These are phyloP conservation scores for Hartigia nigra DNA, from an alignment of 2,888 invertebrate species.

Conservation along the genomic window DNA sequence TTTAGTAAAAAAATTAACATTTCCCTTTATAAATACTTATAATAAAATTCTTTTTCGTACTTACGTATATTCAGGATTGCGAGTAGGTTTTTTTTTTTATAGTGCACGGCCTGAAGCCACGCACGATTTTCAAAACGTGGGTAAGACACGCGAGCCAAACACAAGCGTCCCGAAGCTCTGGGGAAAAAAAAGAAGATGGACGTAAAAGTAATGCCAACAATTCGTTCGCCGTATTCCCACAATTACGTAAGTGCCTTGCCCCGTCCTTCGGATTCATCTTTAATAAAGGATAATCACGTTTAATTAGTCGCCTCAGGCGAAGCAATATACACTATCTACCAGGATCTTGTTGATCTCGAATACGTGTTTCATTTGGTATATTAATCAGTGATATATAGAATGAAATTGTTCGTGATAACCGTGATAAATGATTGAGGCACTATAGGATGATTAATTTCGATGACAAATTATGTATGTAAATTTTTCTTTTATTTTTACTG, in stretches of 20 bases:
- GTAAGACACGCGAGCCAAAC: background rate
- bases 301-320: constrained; percentile 51
- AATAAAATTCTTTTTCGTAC: background rate
- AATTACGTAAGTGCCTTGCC: constrained; percentile 52
- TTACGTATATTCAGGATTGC: background rate
- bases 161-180: background rate
- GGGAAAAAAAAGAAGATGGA: background rate
- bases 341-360: constrained; percentile 14
- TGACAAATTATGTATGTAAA: background rate
- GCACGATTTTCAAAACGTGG: background rate
- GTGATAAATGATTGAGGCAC: background rate
- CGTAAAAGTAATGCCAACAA: constrained; percentile 26
- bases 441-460: background rate
- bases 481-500: background rate
- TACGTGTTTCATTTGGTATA: background rate
- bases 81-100: background rate
- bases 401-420: background rate
- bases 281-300: constrained; percentile 60
- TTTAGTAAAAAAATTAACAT: too few relatives aligned
- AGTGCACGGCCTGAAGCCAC: background rate
- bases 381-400: background rate
- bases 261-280: constrained; percentile 51
- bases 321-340: constrained; percentile 16
- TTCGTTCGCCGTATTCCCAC: constrained; percentile 57
- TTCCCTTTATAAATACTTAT: too few relatives aligned